Evolutionary conservation across 2,888 invertebrate genomes (phyloP).

Genomic region (Gordius sp.): DNA sequence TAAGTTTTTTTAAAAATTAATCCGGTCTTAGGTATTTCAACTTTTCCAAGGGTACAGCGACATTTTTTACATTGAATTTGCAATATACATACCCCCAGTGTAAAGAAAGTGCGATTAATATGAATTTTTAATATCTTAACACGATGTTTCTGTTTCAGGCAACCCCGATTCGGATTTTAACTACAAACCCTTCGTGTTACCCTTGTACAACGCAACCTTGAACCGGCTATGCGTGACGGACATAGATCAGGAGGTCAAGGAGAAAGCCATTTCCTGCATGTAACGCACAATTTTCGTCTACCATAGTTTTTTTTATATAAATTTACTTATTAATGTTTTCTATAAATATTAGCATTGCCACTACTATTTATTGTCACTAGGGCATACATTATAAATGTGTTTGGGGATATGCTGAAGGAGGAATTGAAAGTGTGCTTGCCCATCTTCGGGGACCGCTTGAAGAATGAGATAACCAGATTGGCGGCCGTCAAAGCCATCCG

Average conservation of each 20-base stretch:
- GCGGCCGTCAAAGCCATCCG: conserved; percentile 84
- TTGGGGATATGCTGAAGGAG: not conserved
- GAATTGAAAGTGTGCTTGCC: not conserved
- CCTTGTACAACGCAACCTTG: conserved; percentile 50
- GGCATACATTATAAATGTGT: not conserved
- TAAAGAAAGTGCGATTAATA: too few species aligned
- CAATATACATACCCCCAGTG: too few species aligned
- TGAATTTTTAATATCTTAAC: too few species aligned
- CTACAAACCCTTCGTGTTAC: conserved; percentile 47
- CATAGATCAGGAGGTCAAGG: conserved; percentile 96
- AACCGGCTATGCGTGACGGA: conserved; percentile 66
- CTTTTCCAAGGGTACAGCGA: too few species aligned
- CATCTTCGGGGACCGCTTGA: conserved; percentile 24
- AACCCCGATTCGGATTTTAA: too few species aligned
- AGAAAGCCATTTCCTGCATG: conserved; percentile 64
- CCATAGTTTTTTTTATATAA: not conserved
- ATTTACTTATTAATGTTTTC: not conserved
- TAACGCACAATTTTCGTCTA: conserved; percentile 35
- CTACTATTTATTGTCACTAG: not conserved
- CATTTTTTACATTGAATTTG: too few species aligned
- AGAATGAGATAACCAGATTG: conserved; percentile 81
- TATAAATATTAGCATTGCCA: not conserved
- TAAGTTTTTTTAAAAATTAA: too few species aligned
- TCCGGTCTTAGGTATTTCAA: too few species aligned
- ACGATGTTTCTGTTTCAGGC: too few species aligned